Conservation (phyloP, 1,140 invertebrate species). For the Manduca sexta region DNA sequence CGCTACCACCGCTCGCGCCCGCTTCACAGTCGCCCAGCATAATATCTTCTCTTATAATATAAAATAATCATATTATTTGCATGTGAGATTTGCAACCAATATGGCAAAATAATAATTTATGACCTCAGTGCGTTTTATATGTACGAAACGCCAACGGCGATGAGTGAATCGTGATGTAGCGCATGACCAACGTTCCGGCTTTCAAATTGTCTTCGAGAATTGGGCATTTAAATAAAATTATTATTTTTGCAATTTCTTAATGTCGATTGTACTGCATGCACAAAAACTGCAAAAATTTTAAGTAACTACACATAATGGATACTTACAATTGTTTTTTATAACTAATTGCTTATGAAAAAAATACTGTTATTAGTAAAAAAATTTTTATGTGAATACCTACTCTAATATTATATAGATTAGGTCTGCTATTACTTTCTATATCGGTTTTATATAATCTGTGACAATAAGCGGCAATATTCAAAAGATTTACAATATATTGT, state of each 20-base stretch:
- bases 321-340: no score
- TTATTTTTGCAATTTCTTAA: background rate
- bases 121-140: constrained; percentile 24
- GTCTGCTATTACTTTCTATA: no score
- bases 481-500: no score
- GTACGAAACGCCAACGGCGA: constrained; percentile 18
- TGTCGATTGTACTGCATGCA: background rate
- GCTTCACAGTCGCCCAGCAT: constrained; percentile 5
- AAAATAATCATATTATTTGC: constrained; percentile 28
- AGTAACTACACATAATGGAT: no score
- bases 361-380: no score
- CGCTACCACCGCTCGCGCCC: background rate
- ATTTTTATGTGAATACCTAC: no score
- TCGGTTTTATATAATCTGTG: no score
- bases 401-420: no score
- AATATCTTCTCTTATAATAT: constrained; percentile 17
- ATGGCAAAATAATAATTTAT: constrained; percentile 33
- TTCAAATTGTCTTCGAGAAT: background rate
- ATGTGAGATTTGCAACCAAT: constrained; percentile 24
- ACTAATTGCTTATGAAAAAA: no score
- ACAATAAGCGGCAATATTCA: no score
- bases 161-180: constrained; percentile 19
- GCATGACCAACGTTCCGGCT: background rate
- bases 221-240: no score
- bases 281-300: no score